Evolutionary conservation across 23 tunicate genomes (phyloP).

Genomic region (Pegea sp.): DNA sequence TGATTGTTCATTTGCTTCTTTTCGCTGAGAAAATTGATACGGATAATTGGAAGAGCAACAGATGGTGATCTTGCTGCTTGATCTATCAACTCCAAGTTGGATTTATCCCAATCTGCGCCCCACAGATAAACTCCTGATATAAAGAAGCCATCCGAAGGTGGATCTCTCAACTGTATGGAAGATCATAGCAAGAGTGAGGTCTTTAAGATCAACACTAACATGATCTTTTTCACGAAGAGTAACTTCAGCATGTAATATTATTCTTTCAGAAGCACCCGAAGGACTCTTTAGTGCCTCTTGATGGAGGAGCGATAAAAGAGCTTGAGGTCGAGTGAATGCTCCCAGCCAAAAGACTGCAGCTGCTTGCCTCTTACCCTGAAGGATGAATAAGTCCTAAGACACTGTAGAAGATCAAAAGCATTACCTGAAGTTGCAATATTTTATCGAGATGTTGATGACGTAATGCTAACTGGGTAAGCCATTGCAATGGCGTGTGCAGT

Average conservation of each 20-base stretch:
- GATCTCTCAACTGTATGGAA: constrained; percentile 91
- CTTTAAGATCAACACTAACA: constrained; percentile 17
- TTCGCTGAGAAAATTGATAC: too few relatives aligned
- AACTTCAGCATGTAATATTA: constrained; percentile 53
- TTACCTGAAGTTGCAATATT: too few relatives aligned
- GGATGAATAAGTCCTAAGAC: too few relatives aligned
- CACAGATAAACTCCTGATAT: constrained; percentile 70
- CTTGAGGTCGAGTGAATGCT: constrained; percentile 57
- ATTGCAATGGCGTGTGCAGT: too few relatives aligned
- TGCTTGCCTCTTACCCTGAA: constrained; percentile 58
- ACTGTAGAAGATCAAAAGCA: too few relatives aligned
- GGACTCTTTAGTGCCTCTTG: constrained; percentile 60
- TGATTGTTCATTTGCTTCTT: too few relatives aligned
- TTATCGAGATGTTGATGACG: too few relatives aligned
- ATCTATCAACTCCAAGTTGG: too few relatives aligned
- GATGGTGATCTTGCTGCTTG: too few relatives aligned
- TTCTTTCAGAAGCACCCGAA: constrained; percentile 66
- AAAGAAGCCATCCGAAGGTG: constrained; percentile 82
- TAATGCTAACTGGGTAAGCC: too few relatives aligned
- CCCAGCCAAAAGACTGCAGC: constrained; percentile 91
- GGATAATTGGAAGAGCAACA: too few relatives aligned
- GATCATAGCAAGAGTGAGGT: too few relatives aligned
- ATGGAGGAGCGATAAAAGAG: constrained; percentile 35
- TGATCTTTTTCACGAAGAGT: constrained; percentile 93
- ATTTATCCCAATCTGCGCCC: constrained; percentile 85